A percentile compares a stretch with the other conserved stretches of the same genome.
These are phyloP conservation scores for Semicossyphus pulcher DNA, from an alignment of 2,113 vertebrate genomes.

Conservation along the genomic window DNA sequence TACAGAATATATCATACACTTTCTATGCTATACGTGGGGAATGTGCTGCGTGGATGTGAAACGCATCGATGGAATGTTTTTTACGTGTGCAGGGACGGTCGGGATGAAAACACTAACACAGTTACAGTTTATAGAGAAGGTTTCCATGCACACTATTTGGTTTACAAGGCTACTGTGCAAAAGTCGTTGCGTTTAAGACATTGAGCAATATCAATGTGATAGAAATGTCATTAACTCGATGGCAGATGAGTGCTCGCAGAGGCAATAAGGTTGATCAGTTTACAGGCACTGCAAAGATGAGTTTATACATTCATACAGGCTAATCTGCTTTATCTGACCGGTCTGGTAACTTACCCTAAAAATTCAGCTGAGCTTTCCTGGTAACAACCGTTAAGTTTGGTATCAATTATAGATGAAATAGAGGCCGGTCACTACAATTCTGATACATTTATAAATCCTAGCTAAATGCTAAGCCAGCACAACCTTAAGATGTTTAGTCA, in stretches of 20 bases:
- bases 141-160: slow-evolving; percentile 69
- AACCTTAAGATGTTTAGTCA: too few relatives aligned
- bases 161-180: slow-evolving; percentile 70
- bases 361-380: background rate
- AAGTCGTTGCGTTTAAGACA: slow-evolving; percentile 55
- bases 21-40: slow-evolving; percentile 55
- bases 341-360: background rate
- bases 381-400: background rate
- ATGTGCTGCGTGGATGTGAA: slow-evolving; percentile 63
- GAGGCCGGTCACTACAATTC: too few relatives aligned
- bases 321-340: background rate
- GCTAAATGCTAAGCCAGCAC: too few relatives aligned
- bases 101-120: background rate
- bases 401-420: background rate
- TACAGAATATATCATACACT: slow-evolving; percentile 33
- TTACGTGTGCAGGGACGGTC: slow-evolving; percentile 49
- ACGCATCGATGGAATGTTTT: slow-evolving; percentile 70
- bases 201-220: slow-evolving; percentile 36
- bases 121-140: slow-evolving; percentile 5
- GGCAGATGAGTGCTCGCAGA: slow-evolving; percentile 41
- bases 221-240: slow-evolving; percentile 29
- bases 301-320: slow-evolving; percentile 40
- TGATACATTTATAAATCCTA: too few relatives aligned
- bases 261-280: slow-evolving; percentile 56
- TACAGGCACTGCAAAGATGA: slow-evolving; percentile 68